A percentile compares a stretch with the other conserved stretches of the same genome.
These are phyloP conservation scores for Acipenser oxyrinchus DNA, from an alignment of 2,797 vertebrate species.

Conservation along the genomic window DNA sequence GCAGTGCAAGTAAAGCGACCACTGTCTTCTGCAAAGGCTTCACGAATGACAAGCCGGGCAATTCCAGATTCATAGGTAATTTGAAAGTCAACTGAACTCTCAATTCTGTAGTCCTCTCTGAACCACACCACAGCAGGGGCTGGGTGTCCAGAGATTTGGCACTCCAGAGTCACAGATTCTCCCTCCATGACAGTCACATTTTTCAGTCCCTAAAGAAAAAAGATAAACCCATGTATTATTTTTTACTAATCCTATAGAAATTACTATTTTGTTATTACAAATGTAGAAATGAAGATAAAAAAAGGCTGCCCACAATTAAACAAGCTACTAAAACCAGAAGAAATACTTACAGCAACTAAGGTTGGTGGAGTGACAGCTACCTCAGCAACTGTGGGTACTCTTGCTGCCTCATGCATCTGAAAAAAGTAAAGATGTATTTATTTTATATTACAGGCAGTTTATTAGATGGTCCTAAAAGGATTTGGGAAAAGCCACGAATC, in stretches of 20 bases:
- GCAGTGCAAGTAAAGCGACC: slow-evolving; percentile 92
- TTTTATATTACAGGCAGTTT: neutral
- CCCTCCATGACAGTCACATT: slow-evolving; percentile 66
- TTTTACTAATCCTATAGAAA: no score
- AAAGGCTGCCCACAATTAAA: no score
- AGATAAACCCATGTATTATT: neutral
- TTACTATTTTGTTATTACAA: no score
- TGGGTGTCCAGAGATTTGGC: slow-evolving; percentile 63
- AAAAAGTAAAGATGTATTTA: slow-evolving; percentile 10
- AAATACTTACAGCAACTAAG: slow-evolving; percentile 76
- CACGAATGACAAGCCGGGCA: slow-evolving; percentile 81
- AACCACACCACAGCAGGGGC: slow-evolving; percentile 60
- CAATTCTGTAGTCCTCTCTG: slow-evolving; percentile 70
- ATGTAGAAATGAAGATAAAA: neutral
- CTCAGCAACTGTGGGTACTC: slow-evolving; percentile 62
- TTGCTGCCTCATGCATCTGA: slow-evolving; percentile 72
- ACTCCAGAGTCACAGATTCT: slow-evolving; percentile 66
- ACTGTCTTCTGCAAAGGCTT: slow-evolving; percentile 87
- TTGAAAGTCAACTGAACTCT: slow-evolving; percentile 70
- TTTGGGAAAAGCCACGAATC: neutral
- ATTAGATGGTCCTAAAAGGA: neutral
- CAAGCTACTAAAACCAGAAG: slow-evolving; percentile 3
- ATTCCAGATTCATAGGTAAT: slow-evolving; percentile 71
- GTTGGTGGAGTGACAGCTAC: slow-evolving; percentile 77
- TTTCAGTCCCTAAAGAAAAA: slow-evolving; percentile 54